phyloP scores from a whole-genome alignment of 2,113 vertebrate species.

The Siphamia tubifer region DNA sequence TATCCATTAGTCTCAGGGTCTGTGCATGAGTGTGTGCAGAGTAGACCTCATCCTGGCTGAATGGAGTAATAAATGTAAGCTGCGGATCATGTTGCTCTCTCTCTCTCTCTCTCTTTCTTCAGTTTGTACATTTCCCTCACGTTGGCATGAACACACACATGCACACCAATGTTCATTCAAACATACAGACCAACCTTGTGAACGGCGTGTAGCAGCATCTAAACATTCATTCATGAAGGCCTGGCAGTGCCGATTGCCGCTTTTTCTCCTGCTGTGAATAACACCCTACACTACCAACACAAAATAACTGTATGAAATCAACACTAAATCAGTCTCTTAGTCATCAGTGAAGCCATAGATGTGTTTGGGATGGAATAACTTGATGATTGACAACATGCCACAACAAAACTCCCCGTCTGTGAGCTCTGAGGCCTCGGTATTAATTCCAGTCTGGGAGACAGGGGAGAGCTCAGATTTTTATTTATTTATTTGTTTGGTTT shows the following conservation, averaged over 20 bases:
- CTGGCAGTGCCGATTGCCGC: not conserved
- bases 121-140: slow-evolving; percentile 23
- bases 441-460: slow-evolving; percentile 56
- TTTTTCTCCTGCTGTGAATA: not conserved
- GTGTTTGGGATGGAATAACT: slow-evolving; percentile 37
- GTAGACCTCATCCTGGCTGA: slow-evolving; percentile 58
- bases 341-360: slow-evolving; percentile 34
- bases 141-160: slow-evolving; percentile 27
- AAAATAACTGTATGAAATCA: slow-evolving; percentile 34
- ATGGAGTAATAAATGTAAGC: slow-evolving; percentile 68
- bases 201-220: slow-evolving; percentile 16
- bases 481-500: too few relatives aligned
- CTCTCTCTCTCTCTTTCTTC: slow-evolving; percentile 30
- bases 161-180: slow-evolving; percentile 47
- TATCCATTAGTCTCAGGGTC: slow-evolving; percentile 68
- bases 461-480: not conserved
- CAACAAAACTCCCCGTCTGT: slow-evolving; percentile 61
- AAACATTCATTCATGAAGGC: slow-evolving; percentile 48
- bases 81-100: slow-evolving; percentile 63
- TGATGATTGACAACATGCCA: slow-evolving; percentile 66
- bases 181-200: slow-evolving; percentile 22
- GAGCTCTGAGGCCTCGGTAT: slow-evolving; percentile 31
- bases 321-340: slow-evolving; percentile 35
- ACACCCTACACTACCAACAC: slow-evolving; percentile 3
- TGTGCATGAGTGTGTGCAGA: not conserved